These are phyloP conservation scores for Prunella fulvescens DNA, from an alignment of 2,113 vertebrate species.

Conservation along the genomic window DNA sequence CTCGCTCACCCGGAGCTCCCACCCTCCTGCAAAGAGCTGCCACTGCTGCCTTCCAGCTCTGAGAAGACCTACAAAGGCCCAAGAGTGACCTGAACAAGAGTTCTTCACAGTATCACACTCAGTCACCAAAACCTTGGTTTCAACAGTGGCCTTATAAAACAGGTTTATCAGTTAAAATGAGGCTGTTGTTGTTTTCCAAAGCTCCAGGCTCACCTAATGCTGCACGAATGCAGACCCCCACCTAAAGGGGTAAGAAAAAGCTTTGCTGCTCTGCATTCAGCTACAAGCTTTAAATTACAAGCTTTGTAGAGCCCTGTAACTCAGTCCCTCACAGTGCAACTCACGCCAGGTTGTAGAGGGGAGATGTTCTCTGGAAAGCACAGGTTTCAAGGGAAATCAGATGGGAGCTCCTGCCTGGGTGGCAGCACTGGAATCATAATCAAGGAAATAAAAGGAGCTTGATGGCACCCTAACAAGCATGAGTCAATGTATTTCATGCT, in stretches of 20 bases:
- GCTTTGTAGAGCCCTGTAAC: not conserved
- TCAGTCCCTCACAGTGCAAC: not conserved
- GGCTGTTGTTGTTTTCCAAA: not conserved
- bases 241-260: not conserved
- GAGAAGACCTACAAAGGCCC: not conserved
- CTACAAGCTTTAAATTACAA: not conserved
- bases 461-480: constrained; percentile 38
- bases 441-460: constrained; percentile 42
- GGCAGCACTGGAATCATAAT: constrained; percentile 6
- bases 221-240: not conserved
- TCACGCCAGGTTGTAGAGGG: not conserved
- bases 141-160: not conserved
- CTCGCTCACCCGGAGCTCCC: not conserved
- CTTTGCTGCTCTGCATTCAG: not conserved
- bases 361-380: not conserved
- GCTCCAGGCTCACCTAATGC: not conserved
- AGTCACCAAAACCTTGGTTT: not conserved
- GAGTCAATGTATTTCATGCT: constrained; percentile 45
- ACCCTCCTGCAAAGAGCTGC: not conserved
- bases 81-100: not conserved
- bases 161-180: not conserved
- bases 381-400: constrained; percentile 27
- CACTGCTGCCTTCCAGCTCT: not conserved
- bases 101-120: not conserved
- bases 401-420: not conserved